Evolutionary conservation across 2,797 vertebrate species (phyloP), one percentile per base, ranked within the genome.

Genomic region (Martes flavigula): DNA sequence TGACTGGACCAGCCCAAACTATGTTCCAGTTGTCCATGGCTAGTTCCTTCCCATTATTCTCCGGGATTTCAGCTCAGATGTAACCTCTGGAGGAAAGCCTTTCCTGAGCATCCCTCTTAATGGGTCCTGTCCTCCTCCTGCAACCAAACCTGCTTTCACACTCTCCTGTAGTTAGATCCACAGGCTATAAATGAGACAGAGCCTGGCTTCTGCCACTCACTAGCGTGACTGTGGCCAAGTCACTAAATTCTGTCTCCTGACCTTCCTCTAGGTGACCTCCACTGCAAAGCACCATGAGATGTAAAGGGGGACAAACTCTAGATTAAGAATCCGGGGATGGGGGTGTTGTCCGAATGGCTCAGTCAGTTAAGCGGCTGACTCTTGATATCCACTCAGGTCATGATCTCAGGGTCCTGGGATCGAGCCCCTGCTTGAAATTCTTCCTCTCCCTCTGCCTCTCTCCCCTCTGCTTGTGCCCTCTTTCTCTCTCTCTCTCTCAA

Each of bases 21-120:
- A 66, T 21, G 9, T 81, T 64, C 51, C 46, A 48, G 12, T 89
- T 87, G 77, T 54, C 54, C 32, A 23, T 58, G 82, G 40, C 58
- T 51, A 72, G 21, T 84, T 94, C 75, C 60, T 82, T 75, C 58
- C 62, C 32, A 79, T 43, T 43, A 21, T 82, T 88, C 78, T 68
- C 72, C 70, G 21, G 1, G 54, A 97, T 91, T 88, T 97, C 54
- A 48, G 40, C 10, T 95, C 60, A 94, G 77, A 90, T 5, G 7
- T 54, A 90, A 88, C 14, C 38, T 86, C 20, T 17, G 82, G 62
- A 82, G n/a, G 85, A 46, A 20, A 40, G 51, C 43, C 10, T 92
- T 96, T 91, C 25, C 32, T 94, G 78, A 97, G 38, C 48, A 62
- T 5, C 13, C 54, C 70, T 89, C 89, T 75, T 68, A 95, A 94